phyloP scores from a whole-genome alignment of 2,113 vertebrate genomes.

The Corythoichthys haematopterus region DNA sequence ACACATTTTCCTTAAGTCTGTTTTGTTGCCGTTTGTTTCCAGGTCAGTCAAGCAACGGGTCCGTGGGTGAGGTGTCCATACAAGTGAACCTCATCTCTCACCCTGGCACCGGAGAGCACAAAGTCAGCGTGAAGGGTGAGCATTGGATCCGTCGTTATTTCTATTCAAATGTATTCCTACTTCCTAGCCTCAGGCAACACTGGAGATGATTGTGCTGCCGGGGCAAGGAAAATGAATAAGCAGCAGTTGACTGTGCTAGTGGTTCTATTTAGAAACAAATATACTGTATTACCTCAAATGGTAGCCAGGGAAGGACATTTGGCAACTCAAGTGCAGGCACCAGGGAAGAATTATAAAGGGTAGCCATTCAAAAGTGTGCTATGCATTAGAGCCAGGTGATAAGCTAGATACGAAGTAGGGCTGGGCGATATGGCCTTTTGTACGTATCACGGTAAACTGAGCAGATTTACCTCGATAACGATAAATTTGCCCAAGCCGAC shows the following conservation, averaged over 20 bases:
- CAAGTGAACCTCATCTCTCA: constrained; percentile 88
- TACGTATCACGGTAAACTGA: no score
- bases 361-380: background rate
- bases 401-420: no score
- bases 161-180: constrained; percentile 22
- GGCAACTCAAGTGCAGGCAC: background rate
- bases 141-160: constrained; percentile 17
- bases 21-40: constrained; percentile 52
- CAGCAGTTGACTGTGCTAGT: background rate
- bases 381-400: background rate
- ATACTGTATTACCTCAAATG: background rate
- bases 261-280: background rate
- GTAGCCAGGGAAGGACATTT: background rate
- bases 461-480: no score
- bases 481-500: no score
- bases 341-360: background rate
- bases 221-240: constrained; percentile 5
- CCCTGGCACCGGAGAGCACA: constrained; percentile 92
- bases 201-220: constrained; percentile 7
- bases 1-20: constrained; percentile 26
- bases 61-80: constrained; percentile 89
- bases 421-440: no score
- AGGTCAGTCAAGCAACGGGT: constrained; percentile 74
- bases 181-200: constrained; percentile 4
- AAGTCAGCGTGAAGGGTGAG: constrained; percentile 93